Evolutionary conservation across 1,140 invertebrate genomes (phyloP).

Genomic region (Eriosoma lanigerum): DNA sequence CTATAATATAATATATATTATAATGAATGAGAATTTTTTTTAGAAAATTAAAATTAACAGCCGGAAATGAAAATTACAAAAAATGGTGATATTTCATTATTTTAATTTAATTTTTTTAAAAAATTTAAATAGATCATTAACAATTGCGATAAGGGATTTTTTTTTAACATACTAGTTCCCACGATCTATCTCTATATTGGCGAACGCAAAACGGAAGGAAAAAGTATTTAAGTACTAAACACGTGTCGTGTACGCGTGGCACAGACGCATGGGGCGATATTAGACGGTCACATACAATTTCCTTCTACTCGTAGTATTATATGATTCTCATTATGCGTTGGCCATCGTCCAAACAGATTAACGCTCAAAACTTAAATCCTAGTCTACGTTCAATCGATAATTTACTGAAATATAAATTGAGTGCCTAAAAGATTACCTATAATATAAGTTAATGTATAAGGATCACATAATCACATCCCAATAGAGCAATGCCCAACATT

Average conservation of each 20-base stretch:
- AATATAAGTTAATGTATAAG: too few species aligned
- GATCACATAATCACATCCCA: too few species aligned
- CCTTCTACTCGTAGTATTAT: neutral
- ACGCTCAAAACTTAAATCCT: neutral
- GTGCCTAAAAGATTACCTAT: too few species aligned
- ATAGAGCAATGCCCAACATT: too few species aligned
- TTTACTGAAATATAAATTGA: neutral
- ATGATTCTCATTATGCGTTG: neutral
- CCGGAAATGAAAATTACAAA: too few species aligned
- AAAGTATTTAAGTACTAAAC: conserved; percentile 41
- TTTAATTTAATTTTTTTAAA: conserved; percentile 20
- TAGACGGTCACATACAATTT: conserved; percentile 8
- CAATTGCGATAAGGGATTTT: neutral
- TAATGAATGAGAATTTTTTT: too few species aligned
- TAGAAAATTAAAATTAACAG: too few species aligned
- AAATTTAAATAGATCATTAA: neutral
- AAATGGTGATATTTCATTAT: too few species aligned
- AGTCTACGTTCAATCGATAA: neutral
- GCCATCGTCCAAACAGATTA: conserved; percentile 20
- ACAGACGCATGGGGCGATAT: conserved; percentile 1
- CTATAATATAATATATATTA: too few species aligned
- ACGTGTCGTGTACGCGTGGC: conserved; percentile 37
- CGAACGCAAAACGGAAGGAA: neutral
- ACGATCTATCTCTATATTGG: conserved; percentile 6
- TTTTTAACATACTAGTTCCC: conserved; percentile 12